A percentile compares a stretch with the other conserved stretches of the same genome.
Conservation (phyloP, 2,797 vertebrate species). For the Dendrocincla fuliginosa region DNA sequence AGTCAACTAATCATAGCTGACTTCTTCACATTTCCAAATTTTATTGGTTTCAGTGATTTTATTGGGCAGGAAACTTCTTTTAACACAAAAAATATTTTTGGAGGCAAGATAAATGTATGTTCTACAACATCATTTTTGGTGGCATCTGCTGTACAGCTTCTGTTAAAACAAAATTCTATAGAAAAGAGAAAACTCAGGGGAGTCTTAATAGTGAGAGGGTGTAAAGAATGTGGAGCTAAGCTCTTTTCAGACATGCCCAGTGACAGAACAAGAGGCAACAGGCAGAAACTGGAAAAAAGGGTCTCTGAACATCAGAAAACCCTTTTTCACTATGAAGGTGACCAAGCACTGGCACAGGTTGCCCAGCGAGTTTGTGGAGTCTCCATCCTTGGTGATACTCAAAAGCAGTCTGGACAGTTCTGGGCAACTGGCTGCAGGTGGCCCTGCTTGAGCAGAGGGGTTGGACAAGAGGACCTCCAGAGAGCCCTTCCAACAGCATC, state of each 20-base stretch:
- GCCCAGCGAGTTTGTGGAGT: background rate
- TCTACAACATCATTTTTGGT: background rate
- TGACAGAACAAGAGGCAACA: background rate
- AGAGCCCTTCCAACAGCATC: background rate
- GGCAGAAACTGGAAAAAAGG: background rate
- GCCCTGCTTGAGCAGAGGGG: background rate
- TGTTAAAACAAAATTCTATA: background rate
- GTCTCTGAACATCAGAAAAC: background rate
- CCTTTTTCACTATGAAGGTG: background rate
- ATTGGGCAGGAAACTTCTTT: background rate
- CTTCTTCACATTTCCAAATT: background rate
- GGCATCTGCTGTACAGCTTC: background rate
- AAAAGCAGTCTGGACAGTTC: background rate
- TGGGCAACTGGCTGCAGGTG: background rate
- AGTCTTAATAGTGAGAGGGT: background rate
- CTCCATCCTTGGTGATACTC: background rate
- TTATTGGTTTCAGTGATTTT: background rate
- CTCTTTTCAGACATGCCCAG: background rate
- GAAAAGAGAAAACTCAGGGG: background rate
- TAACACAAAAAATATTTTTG: background rate
- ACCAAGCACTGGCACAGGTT: background rate
- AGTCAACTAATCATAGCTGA: background rate
- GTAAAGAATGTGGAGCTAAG: background rate
- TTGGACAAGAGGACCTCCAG: background rate
- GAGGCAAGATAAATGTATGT: background rate